These are phyloP conservation scores for Oscheius sp. DNA, from an alignment of 1,140 invertebrate genomes.

Conservation along the genomic window DNA sequence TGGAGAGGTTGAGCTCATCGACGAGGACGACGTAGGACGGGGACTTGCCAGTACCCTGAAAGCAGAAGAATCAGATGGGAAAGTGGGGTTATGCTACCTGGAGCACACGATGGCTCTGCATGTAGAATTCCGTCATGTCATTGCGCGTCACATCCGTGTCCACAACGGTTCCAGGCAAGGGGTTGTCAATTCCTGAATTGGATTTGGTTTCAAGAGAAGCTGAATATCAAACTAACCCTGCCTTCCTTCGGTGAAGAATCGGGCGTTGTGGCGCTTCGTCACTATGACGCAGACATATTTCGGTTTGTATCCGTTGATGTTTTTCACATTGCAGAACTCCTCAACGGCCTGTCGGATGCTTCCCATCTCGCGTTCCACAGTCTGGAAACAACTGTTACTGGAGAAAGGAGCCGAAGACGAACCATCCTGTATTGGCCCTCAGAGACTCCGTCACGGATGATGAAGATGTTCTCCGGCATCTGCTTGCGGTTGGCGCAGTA, in stretches of 20 bases:
- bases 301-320: slow-evolving; percentile 5
- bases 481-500: slow-evolving; percentile 10
- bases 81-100: too few species aligned
- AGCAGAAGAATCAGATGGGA: slow-evolving; percentile 9
- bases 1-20: slow-evolving; percentile 36
- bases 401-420: neutral
- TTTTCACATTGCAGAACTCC: neutral
- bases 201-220: neutral
- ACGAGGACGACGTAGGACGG: slow-evolving; percentile 35
- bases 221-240: neutral
- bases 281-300: slow-evolving; percentile 31
- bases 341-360: slow-evolving; percentile 29
- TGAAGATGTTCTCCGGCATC: slow-evolving; percentile 27
- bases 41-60: slow-evolving; percentile 38
- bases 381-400: neutral
- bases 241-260: slow-evolving; percentile 21
- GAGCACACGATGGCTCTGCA: slow-evolving; percentile 21
- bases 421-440: slow-evolving; percentile 39
- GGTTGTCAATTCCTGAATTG: slow-evolving; percentile 26
- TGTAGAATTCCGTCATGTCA: slow-evolving; percentile 42
- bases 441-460: slow-evolving; percentile 32
- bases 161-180: slow-evolving; percentile 31
- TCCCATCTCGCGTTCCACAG: slow-evolving; percentile 22
- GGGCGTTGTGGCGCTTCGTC: slow-evolving; percentile 41
- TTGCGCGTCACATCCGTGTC: slow-evolving; percentile 31